phyloP scores from a whole-genome alignment of 1,140 invertebrate genomes.

The Vollenhovia emeryi region DNA sequence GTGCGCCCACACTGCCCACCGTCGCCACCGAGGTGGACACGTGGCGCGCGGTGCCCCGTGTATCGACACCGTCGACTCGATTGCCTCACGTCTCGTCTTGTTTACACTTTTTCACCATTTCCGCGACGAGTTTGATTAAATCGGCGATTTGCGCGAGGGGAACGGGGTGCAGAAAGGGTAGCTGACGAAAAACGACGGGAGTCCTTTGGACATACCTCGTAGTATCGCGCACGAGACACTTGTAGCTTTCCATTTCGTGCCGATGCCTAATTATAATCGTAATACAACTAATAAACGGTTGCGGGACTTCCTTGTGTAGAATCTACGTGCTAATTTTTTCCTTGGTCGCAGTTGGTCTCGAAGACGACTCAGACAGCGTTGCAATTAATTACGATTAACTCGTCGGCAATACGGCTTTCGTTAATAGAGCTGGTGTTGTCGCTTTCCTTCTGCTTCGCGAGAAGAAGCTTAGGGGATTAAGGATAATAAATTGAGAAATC shows the following conservation, averaged over 20 bases:
- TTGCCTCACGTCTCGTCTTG: not conserved
- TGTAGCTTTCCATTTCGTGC: not conserved
- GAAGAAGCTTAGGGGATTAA: not conserved
- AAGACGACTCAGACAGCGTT: not conserved
- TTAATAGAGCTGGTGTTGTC: not conserved
- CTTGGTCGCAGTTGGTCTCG: not conserved
- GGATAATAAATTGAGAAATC: not conserved
- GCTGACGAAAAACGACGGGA: not conserved
- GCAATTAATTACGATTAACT: not conserved
- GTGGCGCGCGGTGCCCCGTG: constrained; percentile 31
- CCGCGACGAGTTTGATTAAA: not conserved
- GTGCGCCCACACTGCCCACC: not conserved
- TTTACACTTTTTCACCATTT: not conserved
- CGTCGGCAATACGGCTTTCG: not conserved
- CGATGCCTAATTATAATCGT: not conserved
- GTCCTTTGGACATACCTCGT: no score
- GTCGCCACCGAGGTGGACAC: constrained; percentile 19
- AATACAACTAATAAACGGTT: not conserved
- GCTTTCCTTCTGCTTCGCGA: not conserved
- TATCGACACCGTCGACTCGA: not conserved
- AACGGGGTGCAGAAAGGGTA: not conserved
- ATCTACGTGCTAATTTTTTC: not conserved
- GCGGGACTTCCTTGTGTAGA: not conserved
- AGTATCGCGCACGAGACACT: not conserved
- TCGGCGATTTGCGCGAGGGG: not conserved